A percentile compares a stretch with the other conserved stretches of the same genome.
Conservation (phyloP, 2,113 vertebrate species). For the Anhinga rufa region DNA sequence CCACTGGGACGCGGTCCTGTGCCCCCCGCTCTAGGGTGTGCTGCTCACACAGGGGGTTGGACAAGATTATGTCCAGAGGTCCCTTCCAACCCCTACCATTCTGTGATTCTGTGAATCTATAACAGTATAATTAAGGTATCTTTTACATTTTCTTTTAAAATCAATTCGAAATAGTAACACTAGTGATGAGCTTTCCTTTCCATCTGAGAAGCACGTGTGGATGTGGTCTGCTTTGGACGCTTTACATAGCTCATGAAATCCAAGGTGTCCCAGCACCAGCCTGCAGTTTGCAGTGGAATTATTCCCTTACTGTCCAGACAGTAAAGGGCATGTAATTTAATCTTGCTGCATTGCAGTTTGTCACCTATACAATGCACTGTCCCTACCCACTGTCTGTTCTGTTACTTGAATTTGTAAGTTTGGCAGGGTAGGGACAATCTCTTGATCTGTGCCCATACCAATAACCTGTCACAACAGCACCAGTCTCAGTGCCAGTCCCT, state of each 20-base stretch:
- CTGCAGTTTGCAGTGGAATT: background rate
- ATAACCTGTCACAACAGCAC: background rate
- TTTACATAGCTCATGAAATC: background rate
- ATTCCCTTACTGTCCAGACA: background rate
- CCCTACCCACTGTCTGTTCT: background rate
- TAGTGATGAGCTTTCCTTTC: background rate
- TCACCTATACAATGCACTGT: background rate
- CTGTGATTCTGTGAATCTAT: background rate
- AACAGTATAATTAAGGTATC: background rate
- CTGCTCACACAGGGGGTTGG: too few species aligned
- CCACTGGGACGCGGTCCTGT: too few species aligned
- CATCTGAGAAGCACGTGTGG: background rate
- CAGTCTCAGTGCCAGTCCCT: too few species aligned
- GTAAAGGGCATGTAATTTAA: background rate
- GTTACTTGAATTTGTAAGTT: background rate
- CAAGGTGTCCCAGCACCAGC: background rate
- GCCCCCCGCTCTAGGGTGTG: too few species aligned
- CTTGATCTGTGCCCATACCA: background rate
- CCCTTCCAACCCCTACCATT: too few species aligned
- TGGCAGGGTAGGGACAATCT: background rate
- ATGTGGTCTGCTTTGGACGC: background rate
- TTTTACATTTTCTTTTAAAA: background rate
- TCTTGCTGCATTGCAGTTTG: background rate
- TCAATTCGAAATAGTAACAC: background rate
- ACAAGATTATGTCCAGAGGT: too few species aligned